Base-by-base conservation (phyloP, 2,113 vertebrate genomes). In the Hyla sarda region DNA sequence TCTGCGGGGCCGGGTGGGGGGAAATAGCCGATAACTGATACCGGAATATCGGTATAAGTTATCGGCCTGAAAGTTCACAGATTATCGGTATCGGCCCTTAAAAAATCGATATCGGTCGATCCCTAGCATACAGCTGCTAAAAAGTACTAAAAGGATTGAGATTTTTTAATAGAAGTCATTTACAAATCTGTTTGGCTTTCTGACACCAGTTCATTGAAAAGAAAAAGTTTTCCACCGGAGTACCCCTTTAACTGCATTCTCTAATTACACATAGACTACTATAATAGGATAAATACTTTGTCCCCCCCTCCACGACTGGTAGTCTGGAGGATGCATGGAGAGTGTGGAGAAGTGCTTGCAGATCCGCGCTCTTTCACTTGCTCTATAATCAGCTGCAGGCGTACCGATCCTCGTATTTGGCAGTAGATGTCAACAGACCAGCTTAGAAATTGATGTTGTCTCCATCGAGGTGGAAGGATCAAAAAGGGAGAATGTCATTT, bases 401-500 rank as follows among this genome's bases (percentile, higher is more conserved):
- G 41, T 28, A 45, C 47, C 69, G 47, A 52, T 11, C 60, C 69
- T n/a, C 73, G 37, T 17, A 73, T 56, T 73, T 84, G 82, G 52
- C 82, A 47, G 58, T 58, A 75, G 25, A 76, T 84, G 67, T 73
- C 82, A 73, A 71, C 65, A 83, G 37, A 72, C 50, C 82, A 83
- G 82, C 81, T 72, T 21, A 72, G 28, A 69, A 82, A 71, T 71
- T 82, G 81, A 82, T 54, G 67, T 60, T 75, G 82, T 84, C 82
- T 84, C 72, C 82, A 62, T 84, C 45, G 82, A 83, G 69, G 82
- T 84, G 52, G 41, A 84, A 75, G 71, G 82, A 84, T 75, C 82
- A 84, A 84, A 84, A 73, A 45, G 37, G 32, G 34, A 56, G 45
- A 75, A 60, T 75, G 82, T 75, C 52, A 60, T 75, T 84, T 75